Conservation (phyloP, 2,113 vertebrate genomes). For the Ramphastos sulfuratus region DNA sequence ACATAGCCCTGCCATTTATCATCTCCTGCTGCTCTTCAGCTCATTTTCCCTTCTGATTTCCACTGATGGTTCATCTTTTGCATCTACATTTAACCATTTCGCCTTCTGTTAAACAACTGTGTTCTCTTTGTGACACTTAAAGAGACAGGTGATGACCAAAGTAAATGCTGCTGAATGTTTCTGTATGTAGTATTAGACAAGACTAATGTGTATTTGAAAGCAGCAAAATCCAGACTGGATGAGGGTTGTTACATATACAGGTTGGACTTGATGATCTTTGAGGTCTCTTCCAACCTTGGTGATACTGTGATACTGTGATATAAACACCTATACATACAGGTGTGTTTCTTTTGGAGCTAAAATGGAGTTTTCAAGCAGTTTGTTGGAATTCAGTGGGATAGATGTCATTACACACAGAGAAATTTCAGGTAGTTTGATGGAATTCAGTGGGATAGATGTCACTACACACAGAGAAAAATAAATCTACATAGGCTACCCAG, state of each 20-base stretch:
- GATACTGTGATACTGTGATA: too few relatives aligned
- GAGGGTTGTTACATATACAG: not conserved
- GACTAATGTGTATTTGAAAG: constrained; percentile 2
- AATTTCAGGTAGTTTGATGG: constrained; percentile 18
- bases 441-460: constrained; percentile 1
- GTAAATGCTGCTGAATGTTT: not conserved
- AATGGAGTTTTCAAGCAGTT: constrained; percentile 16
- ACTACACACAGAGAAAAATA: not conserved
- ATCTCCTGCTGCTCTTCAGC: not conserved
- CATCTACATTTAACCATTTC: constrained; percentile 7
- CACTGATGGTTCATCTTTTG: not conserved
- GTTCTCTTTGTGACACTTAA: not conserved
- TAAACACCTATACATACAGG: not conserved
- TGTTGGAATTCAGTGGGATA: constrained; percentile 24
- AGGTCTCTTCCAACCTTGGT: too few relatives aligned
- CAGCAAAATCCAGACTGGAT: not conserved
- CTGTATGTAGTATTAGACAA: not conserved
- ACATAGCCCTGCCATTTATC: not conserved
- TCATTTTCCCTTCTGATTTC: not conserved
- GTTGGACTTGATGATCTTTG: too few relatives aligned
- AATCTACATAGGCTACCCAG: not conserved
- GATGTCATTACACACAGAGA: not conserved
- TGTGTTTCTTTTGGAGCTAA: not conserved
- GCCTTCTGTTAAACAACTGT: constrained; percentile 6
- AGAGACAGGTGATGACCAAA: not conserved